Evolutionary conservation across 2,888 invertebrate species (phyloP).

Genomic region (Coenonympha glycerion): DNA sequence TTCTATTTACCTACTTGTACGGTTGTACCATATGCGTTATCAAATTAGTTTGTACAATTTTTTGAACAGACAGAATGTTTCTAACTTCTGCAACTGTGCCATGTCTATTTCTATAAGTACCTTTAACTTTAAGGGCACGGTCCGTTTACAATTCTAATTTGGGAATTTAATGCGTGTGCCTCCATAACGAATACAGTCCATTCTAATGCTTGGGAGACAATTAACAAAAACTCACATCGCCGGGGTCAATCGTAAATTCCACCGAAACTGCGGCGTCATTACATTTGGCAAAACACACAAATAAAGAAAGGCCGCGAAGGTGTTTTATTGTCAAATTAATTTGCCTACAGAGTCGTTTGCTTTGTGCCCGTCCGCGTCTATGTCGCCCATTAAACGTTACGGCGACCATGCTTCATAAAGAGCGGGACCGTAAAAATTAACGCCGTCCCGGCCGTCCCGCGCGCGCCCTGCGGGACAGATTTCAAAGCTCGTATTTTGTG

Average conservation of each 20-base stretch:
- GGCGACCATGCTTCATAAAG: slow-evolving; percentile 41
- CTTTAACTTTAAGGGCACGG: not conserved
- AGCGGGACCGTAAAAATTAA: slow-evolving; percentile 44
- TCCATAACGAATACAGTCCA: not conserved
- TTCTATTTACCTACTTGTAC: no score
- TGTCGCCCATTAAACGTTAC: slow-evolving; percentile 44
- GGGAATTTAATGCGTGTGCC: not conserved
- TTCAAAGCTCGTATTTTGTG: slow-evolving; percentile 22
- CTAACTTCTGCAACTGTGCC: no score
- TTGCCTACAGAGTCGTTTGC: slow-evolving; percentile 43
- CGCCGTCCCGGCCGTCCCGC: slow-evolving; percentile 23
- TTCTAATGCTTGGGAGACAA: not conserved
- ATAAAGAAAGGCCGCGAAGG: slow-evolving; percentile 23
- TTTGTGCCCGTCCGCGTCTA: slow-evolving; percentile 38
- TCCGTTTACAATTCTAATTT: not conserved
- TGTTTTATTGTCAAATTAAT: slow-evolving; percentile 48
- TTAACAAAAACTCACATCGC: slow-evolving; percentile 2
- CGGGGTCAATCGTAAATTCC: slow-evolving; percentile 8
- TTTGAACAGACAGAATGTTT: no score
- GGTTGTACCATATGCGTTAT: no score
- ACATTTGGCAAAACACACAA: slow-evolving; percentile 19
- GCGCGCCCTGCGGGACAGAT: slow-evolving; percentile 26
- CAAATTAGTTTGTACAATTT: no score
- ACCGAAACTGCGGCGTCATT: slow-evolving; percentile 11
- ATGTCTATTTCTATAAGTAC: no score